Base-by-base conservation (phyloP, 2,888 invertebrate species). In the Macaria liturata region DNA sequence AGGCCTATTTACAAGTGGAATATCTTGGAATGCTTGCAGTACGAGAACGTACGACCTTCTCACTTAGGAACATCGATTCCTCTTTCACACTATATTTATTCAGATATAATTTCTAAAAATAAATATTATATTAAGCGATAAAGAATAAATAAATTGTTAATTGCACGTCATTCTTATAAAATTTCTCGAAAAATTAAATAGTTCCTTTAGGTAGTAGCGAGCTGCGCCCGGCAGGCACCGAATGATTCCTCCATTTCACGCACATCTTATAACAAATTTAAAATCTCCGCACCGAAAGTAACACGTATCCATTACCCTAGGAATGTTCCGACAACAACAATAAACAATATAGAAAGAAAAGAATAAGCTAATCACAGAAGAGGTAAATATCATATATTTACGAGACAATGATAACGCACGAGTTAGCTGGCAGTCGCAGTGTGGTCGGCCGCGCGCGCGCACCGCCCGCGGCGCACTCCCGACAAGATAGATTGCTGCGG, bases 1-100 rank as follows among this genome's bases (percentile, higher is more conserved):
- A 90, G 91, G 90, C 91, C 89, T 91, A 91, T 91, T 85, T 91
- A 91, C 91, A 91, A 85, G 83, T 90, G 91, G 91, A 91, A 91
- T 89, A 75, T 84, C 81, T 85, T 91, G 91, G 91, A 91, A 91
- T 91, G 91, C 88, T 86, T 88, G 80, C 76, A 78, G 77, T 83
- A n/a, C 42, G 9, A 5, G 6, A 42, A n/a, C 9, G 42, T 9
- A n/a, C 72, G 79, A 81, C 78, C 81, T 81, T 83, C 79, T 86
- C 78, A 81, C 79, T 76, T 88, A 91, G 89, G 90, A 91, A 90
- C 90, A 86, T 87, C 72, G 82, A 88, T 82, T 88, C 87, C 77
- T 78, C 72, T 77, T 80, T 74, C 74, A 83, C 75, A 78, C 75
- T 76, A 82, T 83, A 80, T 72, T 39, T 81, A 79, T 76, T 76